Conservation (phyloP, 2,888 invertebrate genomes). For the Drosophila nr. medialis region DNA sequence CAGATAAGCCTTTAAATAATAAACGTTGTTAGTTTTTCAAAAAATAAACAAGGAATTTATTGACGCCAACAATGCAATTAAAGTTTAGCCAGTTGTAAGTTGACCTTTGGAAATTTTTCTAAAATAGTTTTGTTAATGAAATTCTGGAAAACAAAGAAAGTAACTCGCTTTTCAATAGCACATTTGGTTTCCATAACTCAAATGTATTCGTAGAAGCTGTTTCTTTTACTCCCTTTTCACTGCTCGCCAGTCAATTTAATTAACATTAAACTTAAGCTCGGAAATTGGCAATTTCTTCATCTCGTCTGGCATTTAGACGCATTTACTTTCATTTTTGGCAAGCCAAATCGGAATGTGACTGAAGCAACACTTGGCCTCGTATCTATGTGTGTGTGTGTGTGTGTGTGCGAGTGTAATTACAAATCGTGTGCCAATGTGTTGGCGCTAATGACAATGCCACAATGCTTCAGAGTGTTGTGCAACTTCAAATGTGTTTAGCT, state of each 20-base stretch:
- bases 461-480: conserved; percentile 48
- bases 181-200: background rate
- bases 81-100: background rate
- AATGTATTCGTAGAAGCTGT: background rate
- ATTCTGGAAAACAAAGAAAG: background rate
- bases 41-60: background rate
- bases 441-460: conserved; percentile 50
- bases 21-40: background rate
- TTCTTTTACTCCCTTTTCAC: background rate
- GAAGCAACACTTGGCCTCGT: conserved; percentile 25
- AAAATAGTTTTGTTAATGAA: background rate
- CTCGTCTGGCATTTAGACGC: conserved; percentile 15
- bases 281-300: conserved; percentile 3
- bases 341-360: conserved; percentile 8
- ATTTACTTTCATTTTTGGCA: conserved; percentile 59
- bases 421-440: conserved; percentile 49
- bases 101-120: background rate
- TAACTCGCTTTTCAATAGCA: background rate
- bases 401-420: conserved; percentile 43
- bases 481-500: conserved; percentile 47
- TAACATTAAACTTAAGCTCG: background rate
- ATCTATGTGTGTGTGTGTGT: conserved; percentile 33
- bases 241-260: background rate
- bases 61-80: background rate
- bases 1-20: conserved; percentile 1